Base-by-base conservation (phyloP, 2,797 vertebrate genomes). In the Liasis olivaceus region DNA sequence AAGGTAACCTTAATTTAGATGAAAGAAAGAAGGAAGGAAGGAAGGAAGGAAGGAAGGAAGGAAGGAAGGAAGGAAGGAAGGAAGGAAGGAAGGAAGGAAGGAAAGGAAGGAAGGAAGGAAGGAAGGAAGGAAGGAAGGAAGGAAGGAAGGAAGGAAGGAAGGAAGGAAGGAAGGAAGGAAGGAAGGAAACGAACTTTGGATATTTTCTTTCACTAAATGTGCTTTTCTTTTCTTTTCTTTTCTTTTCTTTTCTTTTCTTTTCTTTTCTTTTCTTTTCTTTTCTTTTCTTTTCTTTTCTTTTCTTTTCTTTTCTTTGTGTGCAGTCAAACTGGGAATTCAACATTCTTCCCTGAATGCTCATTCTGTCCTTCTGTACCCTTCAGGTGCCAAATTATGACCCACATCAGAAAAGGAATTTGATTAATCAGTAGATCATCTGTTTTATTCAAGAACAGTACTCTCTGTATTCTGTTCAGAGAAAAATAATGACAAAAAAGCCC, bases 281-380 rank as follows among this genome's bases (percentile, higher is more conserved):
- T n/a, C 51, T n/a, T 42, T 89, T 90, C 47, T 4, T 6, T 42
- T 9, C 72, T 47, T 47, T 81, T 36, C 5, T 0, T 36, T 69
- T 81, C 36, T 47, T 20, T 47, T 81, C 47, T 51, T 6, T 51
- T 6, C 8, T 77, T 95, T 95, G 94, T 90, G 93, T 93, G 69
- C 42, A 90, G 94, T 95, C 94, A 95, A 64, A 93, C 88, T 94
- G 91, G 92, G 92, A 96, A 95, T 95, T 94, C 91, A 81, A 56
- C 87, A 92, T 95, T 91, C 89, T 96, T 94, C n/a, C 59, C 87
- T 94, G 58, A 54, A 88, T 90, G 93, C 66, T 92, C 31, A 11
- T 96, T 96, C 93, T 94, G 95, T 96, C 95, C 95, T 97, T 97
- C 92, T 90, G 92, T 95, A 96, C 58, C 96, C 96, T 97, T 96